Evolutionary conservation across 2,113 vertebrate genomes (phyloP), one percentile per base, ranked within the genome.

Genomic region (Rafetus swinhoei): DNA sequence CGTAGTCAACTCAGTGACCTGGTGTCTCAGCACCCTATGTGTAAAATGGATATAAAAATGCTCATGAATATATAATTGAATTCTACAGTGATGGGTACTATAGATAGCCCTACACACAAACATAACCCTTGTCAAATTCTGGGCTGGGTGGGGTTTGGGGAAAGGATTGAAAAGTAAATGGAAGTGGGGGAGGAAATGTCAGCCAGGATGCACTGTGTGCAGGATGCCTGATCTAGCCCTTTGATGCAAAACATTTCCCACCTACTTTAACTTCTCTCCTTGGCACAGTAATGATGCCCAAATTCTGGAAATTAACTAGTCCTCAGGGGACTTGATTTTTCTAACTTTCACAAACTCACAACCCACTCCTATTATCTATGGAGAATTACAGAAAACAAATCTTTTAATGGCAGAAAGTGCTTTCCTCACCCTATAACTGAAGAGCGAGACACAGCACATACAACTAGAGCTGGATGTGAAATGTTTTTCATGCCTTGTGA

Each of bases 381-480:
- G 55, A 45, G 22, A 72, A 5, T 55, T 15, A 82, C 0, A 45
- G 79, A 90, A 85, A 32, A 79, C 81, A 60, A 84, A 79, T 7
- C 29, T 24, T 72, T 6, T 72, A 56, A 5, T 5, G 81, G 59
- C 56, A 87, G 95, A 95, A 93, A 88, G 72, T 95, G 69, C n/a
- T 91, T 96, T 53, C 29, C 86, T 84, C 92, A 7, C 39, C 53
- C 16, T 93, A 88, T 84, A 92, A 86, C 5, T 88, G 59, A 93
- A 91, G 56, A 92, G n/a, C 35, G 74, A 95, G 77, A 81, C 81
- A 94, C 92, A 96, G 88, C 84, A 87, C 86, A 79, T 25, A 95
- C 91, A 95, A 45, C 18, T 50, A 93, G 76, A 92, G 45, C 76
- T 88, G 45, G 62, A 32, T 89, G 79, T 86, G 86, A 94, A 90